Conservation (phyloP, 2,113 vertebrate species). For the Phaetusa simplex region DNA sequence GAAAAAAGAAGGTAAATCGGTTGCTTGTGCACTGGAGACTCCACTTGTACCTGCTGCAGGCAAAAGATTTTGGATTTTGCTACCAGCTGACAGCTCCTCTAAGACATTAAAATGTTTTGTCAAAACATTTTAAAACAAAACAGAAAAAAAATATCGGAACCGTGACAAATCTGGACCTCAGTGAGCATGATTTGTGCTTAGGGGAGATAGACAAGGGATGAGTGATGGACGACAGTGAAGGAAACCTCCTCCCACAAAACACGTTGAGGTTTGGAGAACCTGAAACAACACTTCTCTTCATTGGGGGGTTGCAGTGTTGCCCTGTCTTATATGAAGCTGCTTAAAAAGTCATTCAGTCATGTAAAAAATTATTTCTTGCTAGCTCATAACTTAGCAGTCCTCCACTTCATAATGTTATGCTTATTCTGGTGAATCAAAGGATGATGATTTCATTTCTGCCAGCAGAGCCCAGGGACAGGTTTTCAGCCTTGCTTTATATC, state of each 20-base stretch:
- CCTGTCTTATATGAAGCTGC: background rate
- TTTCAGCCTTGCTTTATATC: background rate
- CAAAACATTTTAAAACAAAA: background rate
- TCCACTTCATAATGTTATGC: background rate
- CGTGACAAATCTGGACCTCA: background rate
- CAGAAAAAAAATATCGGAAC: no score
- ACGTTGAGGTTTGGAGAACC: background rate
- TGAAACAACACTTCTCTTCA: background rate
- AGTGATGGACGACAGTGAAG: background rate
- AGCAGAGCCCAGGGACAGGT: background rate
- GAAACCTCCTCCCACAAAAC: background rate
- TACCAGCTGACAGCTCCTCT: background rate
- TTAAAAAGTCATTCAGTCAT: background rate
- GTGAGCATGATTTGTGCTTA: background rate
- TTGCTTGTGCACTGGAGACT: background rate
- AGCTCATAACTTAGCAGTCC: background rate
- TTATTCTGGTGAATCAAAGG: background rate
- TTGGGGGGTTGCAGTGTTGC: background rate
- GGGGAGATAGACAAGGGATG: background rate
- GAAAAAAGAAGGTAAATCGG: background rate
- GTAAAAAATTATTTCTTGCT: background rate
- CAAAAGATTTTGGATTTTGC: background rate
- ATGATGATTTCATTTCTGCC: background rate
- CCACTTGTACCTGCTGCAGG: background rate
- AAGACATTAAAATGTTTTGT: background rate